phyloP scores from a whole-genome alignment of 1,140 invertebrate genomes.

The Mercenaria mercenaria region DNA sequence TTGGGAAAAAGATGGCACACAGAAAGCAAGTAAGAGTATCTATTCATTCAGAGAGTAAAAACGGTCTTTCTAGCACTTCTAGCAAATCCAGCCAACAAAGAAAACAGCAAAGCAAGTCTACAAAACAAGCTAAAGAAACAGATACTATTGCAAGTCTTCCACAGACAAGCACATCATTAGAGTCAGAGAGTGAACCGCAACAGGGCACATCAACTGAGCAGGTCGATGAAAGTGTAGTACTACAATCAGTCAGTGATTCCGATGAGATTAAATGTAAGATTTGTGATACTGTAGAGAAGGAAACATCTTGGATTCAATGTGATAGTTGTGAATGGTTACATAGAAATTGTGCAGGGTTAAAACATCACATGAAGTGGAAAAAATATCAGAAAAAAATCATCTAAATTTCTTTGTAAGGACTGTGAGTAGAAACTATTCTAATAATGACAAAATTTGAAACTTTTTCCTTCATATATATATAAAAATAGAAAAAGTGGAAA shows the following conservation, averaged over 20 bases:
- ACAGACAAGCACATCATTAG: background rate
- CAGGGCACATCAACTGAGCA: background rate
- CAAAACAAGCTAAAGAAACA: background rate
- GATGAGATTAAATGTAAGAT: conserved; percentile 9
- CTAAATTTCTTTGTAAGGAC: background rate
- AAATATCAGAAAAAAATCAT: conserved; percentile 27
- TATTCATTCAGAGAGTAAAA: background rate
- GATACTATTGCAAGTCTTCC: background rate
- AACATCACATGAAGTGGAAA: conserved; percentile 24
- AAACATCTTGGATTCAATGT: conserved; percentile 25
- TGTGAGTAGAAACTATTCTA: conserved; percentile 20
- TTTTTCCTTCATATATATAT: no score
- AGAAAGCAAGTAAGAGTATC: conserved; percentile 39
- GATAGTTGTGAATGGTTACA: conserved; percentile 25
- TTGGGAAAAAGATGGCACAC: conserved; percentile 37
- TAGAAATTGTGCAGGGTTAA: conserved; percentile 31
- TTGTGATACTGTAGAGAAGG: background rate
- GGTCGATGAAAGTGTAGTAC: background rate
- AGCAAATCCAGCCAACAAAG: background rate
- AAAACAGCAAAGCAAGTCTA: background rate
- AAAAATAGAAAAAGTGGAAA: no score
- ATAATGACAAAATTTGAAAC: no score
- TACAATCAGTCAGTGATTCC: background rate
- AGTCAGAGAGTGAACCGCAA: background rate
- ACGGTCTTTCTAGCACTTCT: background rate